phyloP scores from a whole-genome alignment of 2,888 invertebrate species.

The Noctua janthe region DNA sequence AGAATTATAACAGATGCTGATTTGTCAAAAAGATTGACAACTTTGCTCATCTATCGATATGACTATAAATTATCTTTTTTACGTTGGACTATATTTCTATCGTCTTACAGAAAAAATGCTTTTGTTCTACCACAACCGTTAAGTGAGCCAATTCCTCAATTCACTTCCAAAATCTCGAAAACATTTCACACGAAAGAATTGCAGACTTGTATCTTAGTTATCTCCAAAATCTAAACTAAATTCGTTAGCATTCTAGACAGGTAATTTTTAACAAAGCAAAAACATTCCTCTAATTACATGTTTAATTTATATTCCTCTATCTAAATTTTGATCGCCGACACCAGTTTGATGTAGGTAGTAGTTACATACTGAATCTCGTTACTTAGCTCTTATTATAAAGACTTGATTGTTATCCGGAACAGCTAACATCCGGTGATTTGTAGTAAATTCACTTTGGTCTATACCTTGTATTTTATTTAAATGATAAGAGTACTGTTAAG shows the following conservation, averaged over 20 bases:
- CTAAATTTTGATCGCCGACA: constrained; percentile 27
- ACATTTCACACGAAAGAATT: constrained; percentile 20
- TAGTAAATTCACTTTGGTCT: constrained; percentile 22
- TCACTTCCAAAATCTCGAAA: neutral
- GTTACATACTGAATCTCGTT: constrained; percentile 1
- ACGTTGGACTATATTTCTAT: neutral
- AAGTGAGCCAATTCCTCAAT: neutral
- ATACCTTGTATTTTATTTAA: neutral
- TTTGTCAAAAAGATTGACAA: neutral
- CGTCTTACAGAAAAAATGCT: neutral
- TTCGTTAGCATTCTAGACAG: constrained; percentile 7
- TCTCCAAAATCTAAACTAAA: constrained; percentile 31
- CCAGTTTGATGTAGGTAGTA: constrained; percentile 5
- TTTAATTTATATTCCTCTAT: constrained; percentile 15
- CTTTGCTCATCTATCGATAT: neutral
- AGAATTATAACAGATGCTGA: too few species aligned
- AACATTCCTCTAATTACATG: constrained; percentile 35
- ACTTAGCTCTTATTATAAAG: constrained; percentile 25
- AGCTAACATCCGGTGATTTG: constrained; percentile 33
- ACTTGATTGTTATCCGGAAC: constrained; percentile 46
- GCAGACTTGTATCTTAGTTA: neutral
- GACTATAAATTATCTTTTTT: neutral
- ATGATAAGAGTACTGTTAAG: neutral
- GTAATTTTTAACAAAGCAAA: constrained; percentile 9
- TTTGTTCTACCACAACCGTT: neutral